These are phyloP conservation scores for Cisticola juncidis DNA, from an alignment of 2,113 vertebrate genomes.

Conservation along the genomic window DNA sequence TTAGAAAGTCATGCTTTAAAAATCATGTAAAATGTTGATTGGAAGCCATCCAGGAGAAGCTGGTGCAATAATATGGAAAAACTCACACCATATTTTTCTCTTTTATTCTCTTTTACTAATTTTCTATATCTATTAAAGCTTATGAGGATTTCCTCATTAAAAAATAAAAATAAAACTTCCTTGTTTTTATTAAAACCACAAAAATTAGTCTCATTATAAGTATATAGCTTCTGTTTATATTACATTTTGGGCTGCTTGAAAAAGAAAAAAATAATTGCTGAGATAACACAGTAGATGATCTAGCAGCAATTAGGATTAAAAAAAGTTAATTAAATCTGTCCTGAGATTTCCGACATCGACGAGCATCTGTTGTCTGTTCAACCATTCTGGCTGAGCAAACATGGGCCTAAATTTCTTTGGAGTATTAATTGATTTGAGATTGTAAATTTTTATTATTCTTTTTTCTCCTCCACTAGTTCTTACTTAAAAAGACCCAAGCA, in stretches of 20 bases:
- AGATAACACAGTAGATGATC: not conserved
- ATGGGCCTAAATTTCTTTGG: not conserved
- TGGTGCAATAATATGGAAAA: not conserved
- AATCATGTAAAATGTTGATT: not conserved
- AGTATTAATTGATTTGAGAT: not conserved
- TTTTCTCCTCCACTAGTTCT: not conserved
- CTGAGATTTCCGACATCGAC: not conserved
- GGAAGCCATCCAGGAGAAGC: not conserved
- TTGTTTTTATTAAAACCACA: not conserved
- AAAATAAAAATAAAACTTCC: not conserved
- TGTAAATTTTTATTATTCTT: not conserved
- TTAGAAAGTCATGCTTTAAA: not conserved
- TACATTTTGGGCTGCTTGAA: not conserved
- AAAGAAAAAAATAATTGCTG: not conserved
- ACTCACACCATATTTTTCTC: not conserved
- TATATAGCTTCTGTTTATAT: not conserved
- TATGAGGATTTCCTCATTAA: not conserved
- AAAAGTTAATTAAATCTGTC: conserved; percentile 30
- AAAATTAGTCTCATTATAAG: not conserved
- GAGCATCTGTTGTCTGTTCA: not conserved
- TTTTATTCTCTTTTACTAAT: not conserved
- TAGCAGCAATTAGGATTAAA: not conserved
- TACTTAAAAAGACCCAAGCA: not conserved
- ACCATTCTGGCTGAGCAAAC: not conserved
- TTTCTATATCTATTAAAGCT: not conserved